These are phyloP conservation scores for Theretra japonica DNA, from an alignment of 2,888 invertebrate genomes.

Conservation along the genomic window DNA sequence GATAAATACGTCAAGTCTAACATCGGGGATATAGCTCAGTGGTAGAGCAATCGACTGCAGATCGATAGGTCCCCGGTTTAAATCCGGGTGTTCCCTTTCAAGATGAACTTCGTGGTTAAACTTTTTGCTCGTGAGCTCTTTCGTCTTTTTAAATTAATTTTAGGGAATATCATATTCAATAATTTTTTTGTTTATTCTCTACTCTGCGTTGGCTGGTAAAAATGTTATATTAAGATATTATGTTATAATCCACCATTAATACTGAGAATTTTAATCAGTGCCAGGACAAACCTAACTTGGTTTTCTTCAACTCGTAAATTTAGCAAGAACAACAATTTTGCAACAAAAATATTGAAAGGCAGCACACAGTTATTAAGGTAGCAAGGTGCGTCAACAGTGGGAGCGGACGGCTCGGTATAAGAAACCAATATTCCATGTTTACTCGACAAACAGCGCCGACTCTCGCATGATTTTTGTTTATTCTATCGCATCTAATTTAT, in stretches of 20 bases:
- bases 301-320: too few relatives aligned
- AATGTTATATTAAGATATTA: too few relatives aligned
- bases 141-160: too few relatives aligned
- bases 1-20: neutral
- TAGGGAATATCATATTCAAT: too few relatives aligned
- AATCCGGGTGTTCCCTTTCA: conserved; percentile 79
- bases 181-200: too few relatives aligned
- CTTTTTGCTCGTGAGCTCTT: too few relatives aligned
- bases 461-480: conserved; percentile 34
- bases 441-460: conserved; percentile 20
- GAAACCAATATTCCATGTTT: conserved; percentile 37
- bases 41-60: conserved; percentile 84
- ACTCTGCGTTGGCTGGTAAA: too few relatives aligned
- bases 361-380: conserved; percentile 13
- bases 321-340: conserved; percentile 5
- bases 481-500: conserved; percentile 34
- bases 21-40: conserved; percentile 76
- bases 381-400: conserved; percentile 32
- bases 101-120: too few relatives aligned
- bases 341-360: conserved; percentile 6
- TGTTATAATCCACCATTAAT: too few relatives aligned
- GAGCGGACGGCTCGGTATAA: conserved; percentile 32
- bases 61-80: conserved; percentile 83
- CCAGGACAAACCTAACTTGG: too few relatives aligned
- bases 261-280: too few relatives aligned